These are phyloP conservation scores for Coregonus ussuriensis DNA, from an alignment of 2,797 vertebrate genomes.

Conservation along the genomic window DNA sequence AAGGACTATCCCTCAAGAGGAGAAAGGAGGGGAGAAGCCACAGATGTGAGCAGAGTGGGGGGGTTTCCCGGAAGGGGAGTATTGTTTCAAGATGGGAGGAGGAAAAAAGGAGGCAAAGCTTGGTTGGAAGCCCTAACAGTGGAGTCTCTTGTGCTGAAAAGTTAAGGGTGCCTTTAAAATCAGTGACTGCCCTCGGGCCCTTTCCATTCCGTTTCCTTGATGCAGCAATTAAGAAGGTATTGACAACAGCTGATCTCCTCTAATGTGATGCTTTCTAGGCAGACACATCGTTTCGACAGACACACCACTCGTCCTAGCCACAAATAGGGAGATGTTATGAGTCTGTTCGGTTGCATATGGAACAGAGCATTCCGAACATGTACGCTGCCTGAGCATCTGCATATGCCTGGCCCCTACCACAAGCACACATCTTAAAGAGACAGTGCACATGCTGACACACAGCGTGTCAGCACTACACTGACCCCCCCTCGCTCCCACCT, in stretches of 20 bases:
- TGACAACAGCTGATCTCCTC: conserved; percentile 57
- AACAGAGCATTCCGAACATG: conserved; percentile 19
- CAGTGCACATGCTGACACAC: conserved; percentile 43
- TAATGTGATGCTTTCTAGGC: conserved; percentile 3
- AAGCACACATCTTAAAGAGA: conserved; percentile 45
- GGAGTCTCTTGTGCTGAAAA: conserved; percentile 42
- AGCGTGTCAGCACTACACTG: conserved; percentile 38
- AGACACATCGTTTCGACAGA: conserved; percentile 6
- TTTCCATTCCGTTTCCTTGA: conserved; percentile 58
- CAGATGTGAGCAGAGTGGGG: neutral
- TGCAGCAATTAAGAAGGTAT: conserved; percentile 53
- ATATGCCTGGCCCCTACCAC: conserved; percentile 12
- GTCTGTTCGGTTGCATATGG: conserved; percentile 21
- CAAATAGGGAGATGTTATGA: conserved; percentile 5
- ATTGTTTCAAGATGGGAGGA: neutral
- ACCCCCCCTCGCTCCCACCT: conserved; percentile 9
- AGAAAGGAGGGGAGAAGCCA: neutral
- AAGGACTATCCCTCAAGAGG: neutral
- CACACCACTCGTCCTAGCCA: conserved; percentile 1
- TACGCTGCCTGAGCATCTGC: conserved; percentile 21
- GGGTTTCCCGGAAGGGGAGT: neutral
- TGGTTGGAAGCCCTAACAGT: conserved; percentile 33
- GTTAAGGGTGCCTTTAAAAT: conserved; percentile 40
- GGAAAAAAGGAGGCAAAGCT: conserved; percentile 20
- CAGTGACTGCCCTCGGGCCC: conserved; percentile 41